Evolutionary conservation across 2,113 vertebrate species (phyloP), one percentile per base, ranked within the genome.

Genomic region (Choloepus hoffmanni): DNA sequence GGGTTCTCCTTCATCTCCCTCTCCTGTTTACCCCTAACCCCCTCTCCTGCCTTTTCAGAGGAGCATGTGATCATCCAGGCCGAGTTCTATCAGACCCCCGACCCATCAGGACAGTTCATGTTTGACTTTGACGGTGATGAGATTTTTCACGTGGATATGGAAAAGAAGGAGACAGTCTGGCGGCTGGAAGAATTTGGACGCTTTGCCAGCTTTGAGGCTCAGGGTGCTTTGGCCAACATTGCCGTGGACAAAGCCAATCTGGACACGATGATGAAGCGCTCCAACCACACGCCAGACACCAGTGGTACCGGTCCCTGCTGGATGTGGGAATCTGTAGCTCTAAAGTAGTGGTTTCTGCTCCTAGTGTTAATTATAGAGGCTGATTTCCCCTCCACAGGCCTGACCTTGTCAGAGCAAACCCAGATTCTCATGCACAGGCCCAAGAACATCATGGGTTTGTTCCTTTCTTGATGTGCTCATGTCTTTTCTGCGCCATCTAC

Each of bases 81-180:
- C 0, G 88, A 95, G 1, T 95, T 95, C n/a, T 96, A 28, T 24
- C 55, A 98, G 91, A 24, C 0, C 0, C 96, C 95, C 43, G 84
- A 89, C 0, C 0, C n/a, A 0, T 0, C 3, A 12, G 90, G 83
- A 0, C 97, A 98, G 68, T 97, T 1, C 58, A 97, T 98, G 96
- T 97, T 97, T 72, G 98, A 97, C 74, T 97, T 98, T 30, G 96
- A 97, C 10, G 89, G 96, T 7, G 98, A 98, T 9, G 98, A 98
- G 81, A 96, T 98, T 63, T 97, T 98, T 55, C 97, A 98, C 0
- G 97, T 98, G 95, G 95, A 98, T 36, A 0, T 94, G 15, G 0
- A n/a, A 0, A 97, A 95, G 24, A 96, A 33, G 5, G 85, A 98
- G 94, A 97, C 97, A 0, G 76, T 98, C 65, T 97, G 97, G 97